phyloP scores from a whole-genome alignment of 2,113 vertebrate genomes.

The Phaethornis superciliosus region DNA sequence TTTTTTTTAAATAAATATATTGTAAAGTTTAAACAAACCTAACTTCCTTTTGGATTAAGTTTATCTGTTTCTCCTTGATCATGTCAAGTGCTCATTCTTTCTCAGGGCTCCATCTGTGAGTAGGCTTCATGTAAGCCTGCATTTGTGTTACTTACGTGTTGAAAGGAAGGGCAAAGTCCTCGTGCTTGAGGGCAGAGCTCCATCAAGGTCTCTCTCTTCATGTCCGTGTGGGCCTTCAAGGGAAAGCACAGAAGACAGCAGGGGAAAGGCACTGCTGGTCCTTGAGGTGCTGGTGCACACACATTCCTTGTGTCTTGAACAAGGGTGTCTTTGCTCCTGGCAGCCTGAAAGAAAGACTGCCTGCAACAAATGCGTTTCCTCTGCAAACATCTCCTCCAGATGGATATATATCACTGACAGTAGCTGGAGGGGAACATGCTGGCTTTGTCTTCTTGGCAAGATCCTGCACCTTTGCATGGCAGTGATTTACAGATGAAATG shows the following conservation, averaged over 20 bases:
- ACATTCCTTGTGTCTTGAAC: neutral
- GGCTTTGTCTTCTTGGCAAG: neutral
- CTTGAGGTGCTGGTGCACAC: neutral
- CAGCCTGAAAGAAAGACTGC: neutral
- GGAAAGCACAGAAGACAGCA: neutral
- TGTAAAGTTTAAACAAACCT: neutral
- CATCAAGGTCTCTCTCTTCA: neutral
- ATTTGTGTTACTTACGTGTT: neutral
- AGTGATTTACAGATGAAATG: neutral
- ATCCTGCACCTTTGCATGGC: neutral
- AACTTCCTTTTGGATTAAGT: conserved; percentile 7
- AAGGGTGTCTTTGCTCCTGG: neutral
- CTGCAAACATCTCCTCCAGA: neutral
- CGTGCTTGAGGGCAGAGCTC: neutral
- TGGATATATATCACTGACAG: neutral
- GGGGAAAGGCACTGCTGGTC: neutral
- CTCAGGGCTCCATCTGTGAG: neutral
- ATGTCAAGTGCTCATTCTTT: neutral
- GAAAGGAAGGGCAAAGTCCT: neutral
- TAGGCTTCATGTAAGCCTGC: neutral
- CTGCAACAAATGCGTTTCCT: neutral
- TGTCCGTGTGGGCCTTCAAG: accelerated
- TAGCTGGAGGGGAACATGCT: neutral
- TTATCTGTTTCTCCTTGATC: neutral
- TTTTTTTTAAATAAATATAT: neutral